Percentiles rank a stretch among this genome's conserved stretches.
phyloP scores from a whole-genome alignment of 2,797 vertebrate genomes.

The Picus viridis region DNA sequence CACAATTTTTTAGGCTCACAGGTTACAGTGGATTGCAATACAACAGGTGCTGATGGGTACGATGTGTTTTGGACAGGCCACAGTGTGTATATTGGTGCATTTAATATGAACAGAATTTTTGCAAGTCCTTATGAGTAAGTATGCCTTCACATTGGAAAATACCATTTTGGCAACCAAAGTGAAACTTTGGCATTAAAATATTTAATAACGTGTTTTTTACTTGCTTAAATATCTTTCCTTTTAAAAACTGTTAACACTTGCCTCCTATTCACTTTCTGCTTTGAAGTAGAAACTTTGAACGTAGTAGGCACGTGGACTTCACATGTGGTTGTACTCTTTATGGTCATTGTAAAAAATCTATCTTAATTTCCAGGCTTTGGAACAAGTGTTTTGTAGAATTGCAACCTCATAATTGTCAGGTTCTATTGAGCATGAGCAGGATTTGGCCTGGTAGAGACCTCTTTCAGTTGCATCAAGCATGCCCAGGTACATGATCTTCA shows the following conservation, averaged over 20 bases:
- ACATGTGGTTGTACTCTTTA: neutral
- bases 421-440: neutral
- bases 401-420: neutral
- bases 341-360: neutral
- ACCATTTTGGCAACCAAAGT: neutral
- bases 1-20: constrained; percentile 51
- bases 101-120: constrained; percentile 55
- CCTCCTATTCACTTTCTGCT: neutral
- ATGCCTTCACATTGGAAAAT: constrained; percentile 40
- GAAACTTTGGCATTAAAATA: neutral
- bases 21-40: constrained; percentile 68
- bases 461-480: neutral
- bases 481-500: neutral
- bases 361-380: neutral
- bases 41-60: constrained; percentile 57
- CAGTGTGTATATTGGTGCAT: constrained; percentile 4
- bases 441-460: neutral
- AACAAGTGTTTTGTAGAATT: neutral
- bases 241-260: neutral
- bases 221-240: neutral
- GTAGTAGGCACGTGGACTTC: neutral
- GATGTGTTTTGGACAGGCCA: constrained; percentile 62
- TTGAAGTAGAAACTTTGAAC: neutral
- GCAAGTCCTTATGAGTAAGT: constrained; percentile 57
- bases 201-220: neutral